A percentile compares a stretch with the other conserved stretches of the same genome.
Conservation (phyloP, 2,113 vertebrate genomes). For the Mohoua ochrocephala region DNA sequence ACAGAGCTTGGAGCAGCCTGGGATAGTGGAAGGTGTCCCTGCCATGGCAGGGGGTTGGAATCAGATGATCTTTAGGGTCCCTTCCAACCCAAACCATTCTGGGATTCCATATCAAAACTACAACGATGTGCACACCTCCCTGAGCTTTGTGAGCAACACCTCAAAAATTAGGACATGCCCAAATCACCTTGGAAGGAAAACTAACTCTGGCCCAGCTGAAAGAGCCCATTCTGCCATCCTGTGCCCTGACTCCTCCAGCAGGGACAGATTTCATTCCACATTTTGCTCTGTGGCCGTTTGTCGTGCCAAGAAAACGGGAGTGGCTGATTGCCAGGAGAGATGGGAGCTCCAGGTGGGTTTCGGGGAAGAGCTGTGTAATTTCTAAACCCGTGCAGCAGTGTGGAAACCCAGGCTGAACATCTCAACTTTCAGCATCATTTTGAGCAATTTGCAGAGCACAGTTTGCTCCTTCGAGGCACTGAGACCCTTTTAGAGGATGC, state of each 20-base stretch:
- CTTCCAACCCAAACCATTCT: neutral
- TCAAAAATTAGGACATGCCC: neutral
- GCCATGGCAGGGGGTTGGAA: neutral
- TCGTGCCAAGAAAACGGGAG: rapidly evolving
- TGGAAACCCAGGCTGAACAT: neutral
- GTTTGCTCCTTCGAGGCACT: neutral
- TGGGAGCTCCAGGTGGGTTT: neutral
- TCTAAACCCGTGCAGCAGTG: neutral
- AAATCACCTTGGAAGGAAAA: neutral
- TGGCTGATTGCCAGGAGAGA: neutral
- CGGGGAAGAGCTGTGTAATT: neutral
- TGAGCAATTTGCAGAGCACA: neutral
- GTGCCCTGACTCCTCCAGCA: neutral
- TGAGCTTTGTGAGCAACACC: neutral
- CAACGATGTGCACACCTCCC: rapidly evolving
- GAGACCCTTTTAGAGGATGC: neutral
- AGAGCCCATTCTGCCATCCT: neutral
- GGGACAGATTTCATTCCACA: neutral
- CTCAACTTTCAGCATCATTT: neutral
- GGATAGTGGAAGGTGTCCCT: neutral
- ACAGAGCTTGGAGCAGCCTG: rapidly evolving
- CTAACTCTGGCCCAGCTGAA: neutral
- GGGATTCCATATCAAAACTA: neutral
- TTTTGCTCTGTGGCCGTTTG: neutral
- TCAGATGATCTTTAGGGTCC: neutral